phyloP scores from a whole-genome alignment of 2,113 vertebrate species.

The Coptodon bakossiorum region DNA sequence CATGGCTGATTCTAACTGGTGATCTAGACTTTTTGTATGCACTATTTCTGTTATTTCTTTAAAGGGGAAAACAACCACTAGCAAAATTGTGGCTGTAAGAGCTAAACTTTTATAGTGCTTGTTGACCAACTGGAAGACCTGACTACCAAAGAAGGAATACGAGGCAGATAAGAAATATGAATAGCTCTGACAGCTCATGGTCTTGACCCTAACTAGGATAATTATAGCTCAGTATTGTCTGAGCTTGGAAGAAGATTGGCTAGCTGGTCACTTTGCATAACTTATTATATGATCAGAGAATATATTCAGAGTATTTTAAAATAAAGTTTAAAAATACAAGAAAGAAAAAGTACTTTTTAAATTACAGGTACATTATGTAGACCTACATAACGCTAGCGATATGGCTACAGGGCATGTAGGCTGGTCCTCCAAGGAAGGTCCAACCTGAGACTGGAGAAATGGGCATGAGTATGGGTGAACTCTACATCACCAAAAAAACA shows the following conservation, averaged over 20 bases:
- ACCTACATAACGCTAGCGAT: neutral
- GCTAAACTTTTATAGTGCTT: neutral
- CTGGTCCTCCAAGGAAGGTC: neutral
- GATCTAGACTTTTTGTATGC: neutral
- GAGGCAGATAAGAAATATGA: neutral
- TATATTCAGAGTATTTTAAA: neutral
- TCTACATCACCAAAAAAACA: neutral
- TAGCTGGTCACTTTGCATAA: neutral
- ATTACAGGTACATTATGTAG: neutral
- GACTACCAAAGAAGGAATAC: neutral
- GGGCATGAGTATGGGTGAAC: neutral
- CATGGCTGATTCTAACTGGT: neutral
- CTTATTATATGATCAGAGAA: neutral
- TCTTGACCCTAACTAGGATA: slow-evolving; percentile 13
- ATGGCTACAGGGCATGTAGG: neutral
- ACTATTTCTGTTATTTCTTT: neutral
- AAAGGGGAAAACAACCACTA: neutral
- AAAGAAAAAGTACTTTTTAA: neutral
- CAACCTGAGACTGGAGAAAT: neutral
- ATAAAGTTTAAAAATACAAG: neutral
- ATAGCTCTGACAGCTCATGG: slow-evolving; percentile 24
- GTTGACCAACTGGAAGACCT: neutral
- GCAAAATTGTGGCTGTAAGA: neutral
- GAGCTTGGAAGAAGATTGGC: neutral
- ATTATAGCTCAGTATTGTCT: slow-evolving; percentile 30